Evolutionary conservation across 2,797 vertebrate genomes (phyloP), one percentile per base, ranked within the genome.

Genomic region (Eulemur albifrons): DNA sequence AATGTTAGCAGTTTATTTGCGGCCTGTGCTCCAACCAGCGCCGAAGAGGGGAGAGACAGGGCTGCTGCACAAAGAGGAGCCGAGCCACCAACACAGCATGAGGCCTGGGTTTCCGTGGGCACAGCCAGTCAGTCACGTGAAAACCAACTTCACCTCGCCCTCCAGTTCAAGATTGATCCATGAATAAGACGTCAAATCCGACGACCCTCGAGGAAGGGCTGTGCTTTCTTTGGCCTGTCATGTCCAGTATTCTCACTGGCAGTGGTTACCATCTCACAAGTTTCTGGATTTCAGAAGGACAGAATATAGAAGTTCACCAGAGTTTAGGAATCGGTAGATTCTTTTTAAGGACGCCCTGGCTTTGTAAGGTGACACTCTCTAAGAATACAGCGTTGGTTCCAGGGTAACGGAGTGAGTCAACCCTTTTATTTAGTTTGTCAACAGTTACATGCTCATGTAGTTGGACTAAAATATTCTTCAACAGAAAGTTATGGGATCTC

Each of bases 1-100:
- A 98, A 97, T 98, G 97, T 97, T 96, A 97, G 96, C 5, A 8
- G 92, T 97, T 72, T 27, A 97, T 98, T 98, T 97, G 97, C 0
- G 45, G 96, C 97, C 85, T 97, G 96, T 92, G 97, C 87, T 98
- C 95, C 73, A 84, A 94, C 91, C 97, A 92, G 88, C 94, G 88
- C 93, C 96, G 52, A 96, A 96, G 96, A 97, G 97, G 77, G 94
- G 93, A 92, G 95, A 89, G 70, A 82, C 85, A 84, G 95, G 90
- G 48, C 76, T 91, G 65, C 30, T 12, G 5, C 32, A 90, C 85
- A 72, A 94, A 96, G 89, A 86, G 93, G 77, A 96, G 45, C 65
- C 0, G 0, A 96, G 91, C 90, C 83, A 75, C 76, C 38, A 48
- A 81, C 88, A 54, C 67, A 73, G 92, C 88, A 63, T 13, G 35